phyloP scores from a whole-genome alignment of 2,113 vertebrate species.

The Sylvietta virens region DNA sequence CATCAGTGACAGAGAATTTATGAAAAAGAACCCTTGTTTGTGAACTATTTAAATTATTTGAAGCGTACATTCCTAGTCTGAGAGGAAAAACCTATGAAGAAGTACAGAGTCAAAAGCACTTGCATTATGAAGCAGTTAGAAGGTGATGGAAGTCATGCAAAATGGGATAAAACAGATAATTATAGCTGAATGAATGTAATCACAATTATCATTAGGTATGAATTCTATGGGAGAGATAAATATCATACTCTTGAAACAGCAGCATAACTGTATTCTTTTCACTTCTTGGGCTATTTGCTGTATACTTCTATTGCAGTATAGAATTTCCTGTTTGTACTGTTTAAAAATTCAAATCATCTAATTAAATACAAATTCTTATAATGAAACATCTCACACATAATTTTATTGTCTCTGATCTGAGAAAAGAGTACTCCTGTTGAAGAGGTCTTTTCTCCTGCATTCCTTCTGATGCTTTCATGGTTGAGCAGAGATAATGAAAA shows the following conservation, averaged over 20 bases:
- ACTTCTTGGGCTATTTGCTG: not conserved
- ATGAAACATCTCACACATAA: not conserved
- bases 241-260: not conserved
- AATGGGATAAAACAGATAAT: not conserved
- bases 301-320: not conserved
- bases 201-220: not conserved
- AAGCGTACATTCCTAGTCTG: not conserved
- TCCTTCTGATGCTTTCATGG: slow-evolving; percentile 8
- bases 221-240: not conserved
- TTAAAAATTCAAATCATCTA: slow-evolving; percentile 12
- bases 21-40: not conserved
- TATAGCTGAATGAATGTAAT: not conserved
- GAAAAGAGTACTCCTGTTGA: not conserved
- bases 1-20: too few species aligned
- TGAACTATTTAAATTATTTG: not conserved
- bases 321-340: not conserved
- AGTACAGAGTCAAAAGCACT: not conserved
- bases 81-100: not conserved
- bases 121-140: not conserved
- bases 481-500: slow-evolving; percentile 65
- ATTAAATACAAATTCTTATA: not conserved
- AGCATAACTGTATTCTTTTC: not conserved
- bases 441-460: not conserved
- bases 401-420: not conserved
- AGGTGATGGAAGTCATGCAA: not conserved